Base-by-base conservation (phyloP, 2,888 invertebrate species). In the Pyrochroa serraticornis region DNA sequence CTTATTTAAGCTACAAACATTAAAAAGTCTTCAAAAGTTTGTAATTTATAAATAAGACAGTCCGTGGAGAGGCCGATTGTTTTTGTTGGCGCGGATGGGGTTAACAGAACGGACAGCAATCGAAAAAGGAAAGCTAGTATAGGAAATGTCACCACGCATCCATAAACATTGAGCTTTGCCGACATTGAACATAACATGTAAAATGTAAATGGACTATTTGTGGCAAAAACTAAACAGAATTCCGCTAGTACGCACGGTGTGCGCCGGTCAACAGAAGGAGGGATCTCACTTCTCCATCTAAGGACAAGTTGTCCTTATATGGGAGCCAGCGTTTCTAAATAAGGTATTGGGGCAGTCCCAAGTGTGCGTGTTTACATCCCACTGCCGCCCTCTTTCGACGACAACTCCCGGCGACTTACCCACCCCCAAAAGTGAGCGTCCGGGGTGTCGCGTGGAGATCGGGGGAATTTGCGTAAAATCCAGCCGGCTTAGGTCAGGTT, bases 271-370 rank as follows among this genome's bases (percentile, higher is more conserved):
- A 48, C 55, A 59, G 77, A 76, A 86, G 87, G 89, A 88, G 88
- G 88, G 88, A 88, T 88, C 86, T 86, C 85, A 84, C 85, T 85
- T 87, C 84, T 82, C 89, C 89, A 86, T 89, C 87, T 88, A 87
- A 86, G 89, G 87, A 83, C 84, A 85, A 85, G 84, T 86, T 85
- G 85, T 83, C 90, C 90, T 85, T 89, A 89, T 89, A 90, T 86
- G 90, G 90, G 83, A 87, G 83, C 86, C 85, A 83, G 82, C 84
- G 85, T 82, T 85, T 87, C 90, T 89, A 89, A 90, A 90, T 89
- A 90, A 87, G 90, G 90, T 84, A 84, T 84, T 85, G 85, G 55
- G 87, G 86, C 87, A 84, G 86, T 85, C 84, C 84, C 80, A 81
- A 70, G 69, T 74, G 76, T 73, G 76, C 73, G 71, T 78, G 77